Conservation (phyloP, 2,113 vertebrate species). For the Perca fluviatilis region DNA sequence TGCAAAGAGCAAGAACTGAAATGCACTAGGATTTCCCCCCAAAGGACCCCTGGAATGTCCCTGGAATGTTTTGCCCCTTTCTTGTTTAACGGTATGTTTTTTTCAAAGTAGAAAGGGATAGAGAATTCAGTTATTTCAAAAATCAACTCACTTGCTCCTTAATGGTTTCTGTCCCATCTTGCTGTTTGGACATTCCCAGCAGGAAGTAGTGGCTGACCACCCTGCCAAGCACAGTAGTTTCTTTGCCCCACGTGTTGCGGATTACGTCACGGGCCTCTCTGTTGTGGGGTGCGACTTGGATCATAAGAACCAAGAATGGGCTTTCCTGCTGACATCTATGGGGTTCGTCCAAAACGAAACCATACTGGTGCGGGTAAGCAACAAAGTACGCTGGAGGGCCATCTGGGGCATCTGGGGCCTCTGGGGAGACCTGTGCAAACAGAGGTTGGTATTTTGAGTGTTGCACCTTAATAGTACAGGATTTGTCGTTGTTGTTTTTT, state of each 20-base stretch:
- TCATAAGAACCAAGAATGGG: conserved; percentile 62
- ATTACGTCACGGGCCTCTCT: conserved; percentile 51
- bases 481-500: background rate
- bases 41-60: background rate
- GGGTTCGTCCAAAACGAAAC: conserved; percentile 46
- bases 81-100: background rate
- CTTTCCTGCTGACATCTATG: conserved; percentile 47
- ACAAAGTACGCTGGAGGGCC: conserved; percentile 23
- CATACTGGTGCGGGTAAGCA: conserved; percentile 49
- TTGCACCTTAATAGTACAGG: background rate
- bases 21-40: background rate
- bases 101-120: background rate
- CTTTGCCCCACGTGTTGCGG: conserved; percentile 56
- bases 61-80: background rate
- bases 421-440: conserved; percentile 1
- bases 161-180: background rate
- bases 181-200: conserved; percentile 33
- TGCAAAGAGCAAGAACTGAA: background rate
- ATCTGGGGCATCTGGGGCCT: background rate
- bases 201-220: conserved; percentile 60
- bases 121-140: background rate
- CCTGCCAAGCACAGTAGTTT: background rate
- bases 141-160: conserved; percentile 44
- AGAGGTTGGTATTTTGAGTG: background rate
- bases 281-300: conserved; percentile 48